Evolutionary conservation across 2,797 vertebrate genomes (phyloP).

Genomic region (Garrulus glandarius): DNA sequence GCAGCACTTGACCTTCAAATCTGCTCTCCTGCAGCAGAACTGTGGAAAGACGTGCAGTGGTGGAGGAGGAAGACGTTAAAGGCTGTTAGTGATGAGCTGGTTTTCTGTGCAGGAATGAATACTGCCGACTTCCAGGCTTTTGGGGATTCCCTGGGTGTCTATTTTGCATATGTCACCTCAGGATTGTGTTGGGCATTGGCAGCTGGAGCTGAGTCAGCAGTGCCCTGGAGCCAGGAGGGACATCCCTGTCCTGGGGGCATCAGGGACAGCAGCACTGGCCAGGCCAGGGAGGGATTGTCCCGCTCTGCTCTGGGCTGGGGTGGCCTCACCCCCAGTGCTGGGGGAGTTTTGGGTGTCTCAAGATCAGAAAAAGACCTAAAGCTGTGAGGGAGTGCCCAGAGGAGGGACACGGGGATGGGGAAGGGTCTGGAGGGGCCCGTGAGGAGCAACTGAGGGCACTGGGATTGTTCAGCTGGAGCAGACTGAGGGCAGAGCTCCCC

Average conservation of each 20-base stretch:
- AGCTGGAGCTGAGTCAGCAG: background rate
- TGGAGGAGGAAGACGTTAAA: fast-evolving
- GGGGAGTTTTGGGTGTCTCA: background rate
- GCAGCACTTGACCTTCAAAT: constrained; percentile 42
- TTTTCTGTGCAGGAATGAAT: background rate
- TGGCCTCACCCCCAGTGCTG: background rate
- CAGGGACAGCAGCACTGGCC: background rate
- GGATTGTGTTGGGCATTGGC: background rate
- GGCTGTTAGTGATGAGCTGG: background rate
- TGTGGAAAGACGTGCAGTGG: background rate
- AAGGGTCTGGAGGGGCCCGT: background rate
- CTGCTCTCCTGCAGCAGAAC: background rate
- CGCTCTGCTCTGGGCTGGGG: background rate
- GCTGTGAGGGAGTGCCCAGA: background rate
- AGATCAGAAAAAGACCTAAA: background rate
- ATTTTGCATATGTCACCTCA: background rate
- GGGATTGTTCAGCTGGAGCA: background rate
- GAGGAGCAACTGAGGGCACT: background rate
- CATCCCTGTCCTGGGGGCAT: background rate
- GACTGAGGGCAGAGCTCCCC: background rate
- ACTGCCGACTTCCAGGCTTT: background rate
- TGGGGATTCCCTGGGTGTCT: background rate
- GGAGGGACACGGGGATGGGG: background rate
- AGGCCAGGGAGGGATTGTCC: background rate
- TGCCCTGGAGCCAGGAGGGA: background rate